Base-by-base conservation (phyloP, 2,113 vertebrate species). In the Phoxinus phoxinus region DNA sequence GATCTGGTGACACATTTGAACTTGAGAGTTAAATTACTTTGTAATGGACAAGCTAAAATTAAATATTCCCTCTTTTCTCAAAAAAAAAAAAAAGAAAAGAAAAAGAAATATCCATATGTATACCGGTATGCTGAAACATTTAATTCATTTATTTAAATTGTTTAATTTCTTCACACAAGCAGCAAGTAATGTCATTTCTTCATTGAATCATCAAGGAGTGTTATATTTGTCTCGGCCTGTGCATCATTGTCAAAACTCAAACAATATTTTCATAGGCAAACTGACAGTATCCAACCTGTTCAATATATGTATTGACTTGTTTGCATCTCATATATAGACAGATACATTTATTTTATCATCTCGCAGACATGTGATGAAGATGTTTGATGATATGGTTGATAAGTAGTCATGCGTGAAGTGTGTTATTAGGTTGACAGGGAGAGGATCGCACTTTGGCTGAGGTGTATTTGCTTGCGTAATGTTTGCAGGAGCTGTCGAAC, bases 401-500 rank as follows among this genome's bases (percentile, higher is more conserved):
- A 11, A 12, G 67, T 23, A 23, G 23, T 41, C 35, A 71, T 41
- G 35, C 4, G 9, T 23, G 1, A 41, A 71, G 32, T 37, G 32
- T 71, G 35, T 37, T 71, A 4, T 23, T 69, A 69, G 65, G 30
- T 12, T 77, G 30, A 58, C 75, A 21, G 73, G 25, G 21, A 27
- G 30, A 82, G 11, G 11, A n/a, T 25, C 71, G 37, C 4, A 37
- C n/a, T 46, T 44, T 44, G 51, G 4, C 27, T 23, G 3, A 30
- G 17, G 2, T 77, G 46, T 23, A 13, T 53, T 15, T 69, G 21
- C n/a, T 13, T 74, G 21, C 63, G 37, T 51, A 76, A 76, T 84
- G 25, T 48, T 46, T 7, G 7, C 78, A 96, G 95, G 95, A 96
- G 78, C 90, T 96, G 81, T 90, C 92, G 37, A 86, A 74, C 37